These are phyloP conservation scores for Stenotaenia linearis DNA, from an alignment of 2,888 invertebrate genomes.

Conservation along the genomic window DNA sequence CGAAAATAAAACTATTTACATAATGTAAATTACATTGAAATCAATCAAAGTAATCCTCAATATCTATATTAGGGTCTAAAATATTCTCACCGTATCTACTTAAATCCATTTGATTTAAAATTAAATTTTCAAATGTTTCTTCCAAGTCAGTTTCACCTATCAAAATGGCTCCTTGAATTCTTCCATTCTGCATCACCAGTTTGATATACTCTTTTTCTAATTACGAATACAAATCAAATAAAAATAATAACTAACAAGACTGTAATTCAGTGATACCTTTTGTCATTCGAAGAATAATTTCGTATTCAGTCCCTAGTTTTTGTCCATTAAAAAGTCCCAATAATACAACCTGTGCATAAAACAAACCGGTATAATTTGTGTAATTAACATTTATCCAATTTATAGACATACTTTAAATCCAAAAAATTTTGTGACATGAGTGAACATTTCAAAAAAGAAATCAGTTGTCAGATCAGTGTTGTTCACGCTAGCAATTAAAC, in stretches of 20 bases:
- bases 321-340: slow-evolving; percentile 92
- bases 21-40: background rate
- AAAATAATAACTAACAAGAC: background rate
- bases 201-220: slow-evolving; percentile 60
- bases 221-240: background rate
- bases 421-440: slow-evolving; percentile 92
- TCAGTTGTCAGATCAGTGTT: slow-evolving; percentile 53
- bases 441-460: slow-evolving; percentile 95
- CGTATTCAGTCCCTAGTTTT: slow-evolving; percentile 69
- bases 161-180: slow-evolving; percentile 84
- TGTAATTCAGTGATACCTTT: slow-evolving; percentile 51
- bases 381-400: background rate
- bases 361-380: background rate
- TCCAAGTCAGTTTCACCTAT: slow-evolving; percentile 96
- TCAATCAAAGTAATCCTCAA: slow-evolving; percentile 98
- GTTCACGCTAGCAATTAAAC: slow-evolving; percentile 59
- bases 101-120: slow-evolving; percentile 87
- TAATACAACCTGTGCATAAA: slow-evolving; percentile 59
- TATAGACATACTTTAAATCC: slow-evolving; percentile 67
- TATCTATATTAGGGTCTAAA: slow-evolving; percentile 89
- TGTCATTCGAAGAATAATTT: slow-evolving; percentile 77
- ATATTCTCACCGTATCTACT: slow-evolving; percentile 83
- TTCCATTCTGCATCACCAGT: slow-evolving; percentile 74
- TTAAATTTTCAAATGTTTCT: slow-evolving; percentile 96
- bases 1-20: background rate